Conservation (phyloP, 2,797 vertebrate genomes). For the Brachyrhaphis roseni region DNA sequence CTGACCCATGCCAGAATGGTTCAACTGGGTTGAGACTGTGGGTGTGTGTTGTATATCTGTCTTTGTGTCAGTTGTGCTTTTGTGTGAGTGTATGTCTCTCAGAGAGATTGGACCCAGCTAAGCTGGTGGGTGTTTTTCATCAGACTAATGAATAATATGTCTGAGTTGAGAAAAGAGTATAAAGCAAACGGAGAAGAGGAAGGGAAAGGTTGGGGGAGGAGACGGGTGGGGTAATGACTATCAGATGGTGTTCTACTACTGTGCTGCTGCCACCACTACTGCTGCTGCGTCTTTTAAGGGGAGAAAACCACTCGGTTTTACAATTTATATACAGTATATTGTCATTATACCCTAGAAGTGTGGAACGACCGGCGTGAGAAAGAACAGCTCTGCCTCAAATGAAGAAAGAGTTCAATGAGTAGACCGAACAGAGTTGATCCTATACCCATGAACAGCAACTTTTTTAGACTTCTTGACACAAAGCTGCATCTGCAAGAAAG, state of each 20-base stretch:
- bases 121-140: conserved; percentile 79
- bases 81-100: conserved; percentile 15
- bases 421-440: neutral
- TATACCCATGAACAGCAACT: neutral
- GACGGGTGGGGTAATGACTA: conserved; percentile 76
- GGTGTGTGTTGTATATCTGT: conserved; percentile 29
- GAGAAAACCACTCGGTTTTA: conserved; percentile 51
- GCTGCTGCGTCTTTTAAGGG: conserved; percentile 58
- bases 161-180: conserved; percentile 75
- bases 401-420: neutral
- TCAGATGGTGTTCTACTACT: conserved; percentile 80
- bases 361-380: conserved; percentile 17
- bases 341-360: conserved; percentile 38
- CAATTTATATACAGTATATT: conserved; percentile 30
- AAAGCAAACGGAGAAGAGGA: conserved; percentile 62
- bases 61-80: conserved; percentile 28
- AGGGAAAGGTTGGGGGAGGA: conserved; percentile 55
- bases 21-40: conserved; percentile 64
- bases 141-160: conserved; percentile 82
- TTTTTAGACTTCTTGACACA: neutral
- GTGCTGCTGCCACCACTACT: conserved; percentile 65
- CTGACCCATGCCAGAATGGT: conserved; percentile 77
- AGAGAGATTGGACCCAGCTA: conserved; percentile 36
- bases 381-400: neutral
- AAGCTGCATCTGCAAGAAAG: neutral